A percentile compares a stretch with the other conserved stretches of the same genome.
Evolutionary conservation across 2,113 vertebrate genomes (phyloP).

Genomic region (Crotophaga sulcirostris): DNA sequence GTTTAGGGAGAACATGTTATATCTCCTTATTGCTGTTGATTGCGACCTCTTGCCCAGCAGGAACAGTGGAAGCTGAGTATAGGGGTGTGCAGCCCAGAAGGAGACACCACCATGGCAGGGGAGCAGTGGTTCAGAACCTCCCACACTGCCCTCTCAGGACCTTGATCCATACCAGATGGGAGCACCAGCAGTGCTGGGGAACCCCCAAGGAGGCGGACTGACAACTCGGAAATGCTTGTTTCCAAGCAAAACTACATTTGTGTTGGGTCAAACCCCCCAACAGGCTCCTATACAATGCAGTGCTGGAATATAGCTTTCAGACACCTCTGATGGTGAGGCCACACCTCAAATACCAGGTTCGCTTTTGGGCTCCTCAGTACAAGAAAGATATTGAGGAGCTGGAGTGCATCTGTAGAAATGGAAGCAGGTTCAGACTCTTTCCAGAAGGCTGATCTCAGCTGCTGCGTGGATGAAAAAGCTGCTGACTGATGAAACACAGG

Average conservation of each 20-base stretch:
- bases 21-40: background rate
- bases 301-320: background rate
- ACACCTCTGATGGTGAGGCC: background rate
- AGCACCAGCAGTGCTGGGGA: background rate
- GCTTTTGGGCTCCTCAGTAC: too few species aligned
- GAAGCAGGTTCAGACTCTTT: background rate
- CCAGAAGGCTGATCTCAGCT: background rate
- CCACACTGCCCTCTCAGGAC: background rate
- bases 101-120: too few species aligned
- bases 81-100: background rate
- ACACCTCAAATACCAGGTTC: too few species aligned
- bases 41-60: background rate
- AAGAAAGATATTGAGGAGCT: too few species aligned
- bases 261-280: too few species aligned
- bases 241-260: background rate
- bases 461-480: background rate
- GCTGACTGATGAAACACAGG: background rate
- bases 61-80: background rate
- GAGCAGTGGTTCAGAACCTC: background rate
- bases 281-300: background rate
- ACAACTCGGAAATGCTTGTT: background rate
- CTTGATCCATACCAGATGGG: fast-evolving
- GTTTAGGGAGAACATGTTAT: background rate
- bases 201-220: too few species aligned
- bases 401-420: too few species aligned